These are phyloP conservation scores for Hydrotaea cyrtoneurina DNA, from an alignment of 2,888 invertebrate species.

Conservation along the genomic window DNA sequence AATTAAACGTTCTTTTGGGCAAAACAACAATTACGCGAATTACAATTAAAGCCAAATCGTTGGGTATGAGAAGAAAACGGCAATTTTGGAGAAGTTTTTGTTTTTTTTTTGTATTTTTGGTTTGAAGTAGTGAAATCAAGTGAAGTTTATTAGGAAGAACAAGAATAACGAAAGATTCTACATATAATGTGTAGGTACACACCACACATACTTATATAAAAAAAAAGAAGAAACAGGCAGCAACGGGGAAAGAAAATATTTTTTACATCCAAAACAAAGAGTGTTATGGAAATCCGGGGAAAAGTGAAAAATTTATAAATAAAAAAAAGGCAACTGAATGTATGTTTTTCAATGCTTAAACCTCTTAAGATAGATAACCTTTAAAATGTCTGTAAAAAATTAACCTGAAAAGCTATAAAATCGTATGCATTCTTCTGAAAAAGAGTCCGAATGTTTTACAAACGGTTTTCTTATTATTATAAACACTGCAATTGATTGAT, in stretches of 20 bases:
- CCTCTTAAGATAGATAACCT: too few relatives aligned
- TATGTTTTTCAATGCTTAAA: not conserved
- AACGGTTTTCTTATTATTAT: too few relatives aligned
- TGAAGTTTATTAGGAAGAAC: not conserved
- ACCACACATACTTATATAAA: constrained; percentile 60
- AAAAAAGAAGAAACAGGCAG: constrained; percentile 1
- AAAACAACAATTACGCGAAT: not conserved
- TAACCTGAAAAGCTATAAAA: not conserved
- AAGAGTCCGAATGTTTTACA: too few relatives aligned
- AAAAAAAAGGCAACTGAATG: too few relatives aligned
- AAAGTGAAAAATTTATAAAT: too few relatives aligned
- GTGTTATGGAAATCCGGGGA: not conserved
- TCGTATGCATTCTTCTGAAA: too few relatives aligned
- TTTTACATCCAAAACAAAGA: constrained; percentile 6
- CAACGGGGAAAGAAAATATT: not conserved
- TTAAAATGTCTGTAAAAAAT: too few relatives aligned
- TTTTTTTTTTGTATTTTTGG: not conserved
- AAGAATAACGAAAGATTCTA: constrained; percentile 32
- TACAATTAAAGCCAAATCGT: constrained; percentile 26
- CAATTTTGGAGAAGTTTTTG: not conserved
- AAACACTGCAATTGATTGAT: too few relatives aligned
- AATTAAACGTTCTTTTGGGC: constrained; percentile 16
- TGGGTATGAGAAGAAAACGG: constrained; percentile 3
- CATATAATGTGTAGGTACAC: constrained; percentile 46
- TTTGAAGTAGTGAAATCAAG: constrained; percentile 9